Evolutionary conservation across 2,797 vertebrate species (phyloP).

Genomic region (Sardinella longiceps): DNA sequence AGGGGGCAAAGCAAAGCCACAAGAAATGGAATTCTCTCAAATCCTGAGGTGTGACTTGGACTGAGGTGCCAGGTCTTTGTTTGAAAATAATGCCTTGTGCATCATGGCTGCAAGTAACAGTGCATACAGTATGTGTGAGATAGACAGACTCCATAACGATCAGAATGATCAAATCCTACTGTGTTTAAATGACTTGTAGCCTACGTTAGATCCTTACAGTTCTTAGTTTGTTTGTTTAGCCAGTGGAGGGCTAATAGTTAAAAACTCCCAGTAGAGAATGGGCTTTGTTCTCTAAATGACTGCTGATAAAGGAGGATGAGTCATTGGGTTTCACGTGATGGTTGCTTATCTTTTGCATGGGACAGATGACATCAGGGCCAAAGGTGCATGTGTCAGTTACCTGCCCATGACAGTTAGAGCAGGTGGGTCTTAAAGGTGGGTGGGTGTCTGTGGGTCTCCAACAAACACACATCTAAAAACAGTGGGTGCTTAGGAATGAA

Average conservation of each 20-base stretch:
- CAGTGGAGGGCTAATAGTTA: background rate
- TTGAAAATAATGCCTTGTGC: background rate
- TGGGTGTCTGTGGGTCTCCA: no score
- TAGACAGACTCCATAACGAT: background rate
- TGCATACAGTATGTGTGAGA: background rate
- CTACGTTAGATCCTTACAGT: background rate
- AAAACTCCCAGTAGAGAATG: background rate
- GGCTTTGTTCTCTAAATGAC: background rate
- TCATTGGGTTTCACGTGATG: constrained; percentile 19
- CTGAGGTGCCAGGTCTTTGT: background rate
- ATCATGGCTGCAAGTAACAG: background rate
- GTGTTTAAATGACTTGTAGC: background rate
- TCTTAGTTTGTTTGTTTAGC: background rate
- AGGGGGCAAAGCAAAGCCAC: background rate
- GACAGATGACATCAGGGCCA: background rate
- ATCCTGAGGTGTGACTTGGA: background rate
- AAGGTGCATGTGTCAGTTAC: background rate
- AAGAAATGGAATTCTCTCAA: background rate
- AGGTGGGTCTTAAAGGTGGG: background rate
- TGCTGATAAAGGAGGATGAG: background rate
- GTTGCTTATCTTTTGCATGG: background rate
- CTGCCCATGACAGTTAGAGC: background rate
- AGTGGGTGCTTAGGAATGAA: background rate
- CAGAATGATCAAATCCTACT: background rate
- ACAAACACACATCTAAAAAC: no score